These are phyloP conservation scores for Bellardia pandia DNA, from an alignment of 2,888 invertebrate species.

Conservation along the genomic window DNA sequence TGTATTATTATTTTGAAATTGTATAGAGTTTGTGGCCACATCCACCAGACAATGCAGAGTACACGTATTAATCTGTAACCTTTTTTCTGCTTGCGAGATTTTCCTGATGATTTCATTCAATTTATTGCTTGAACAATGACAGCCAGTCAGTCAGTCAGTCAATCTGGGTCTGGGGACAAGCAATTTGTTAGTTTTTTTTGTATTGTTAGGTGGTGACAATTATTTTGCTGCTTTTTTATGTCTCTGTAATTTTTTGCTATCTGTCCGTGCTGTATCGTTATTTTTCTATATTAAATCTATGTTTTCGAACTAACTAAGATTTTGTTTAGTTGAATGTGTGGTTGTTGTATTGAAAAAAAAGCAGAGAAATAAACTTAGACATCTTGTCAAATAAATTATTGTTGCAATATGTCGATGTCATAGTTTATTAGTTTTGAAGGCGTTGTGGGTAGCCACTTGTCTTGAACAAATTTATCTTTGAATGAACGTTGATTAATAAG, in stretches of 20 bases:
- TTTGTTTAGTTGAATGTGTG: not conserved
- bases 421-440: slow-evolving; percentile 56
- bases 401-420: slow-evolving; percentile 54
- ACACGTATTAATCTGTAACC: slow-evolving; percentile 27
- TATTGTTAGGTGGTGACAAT: slow-evolving; percentile 47
- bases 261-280: slow-evolving; percentile 59
- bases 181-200: slow-evolving; percentile 37
- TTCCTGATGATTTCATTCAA: slow-evolving; percentile 73
- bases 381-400: slow-evolving; percentile 66
- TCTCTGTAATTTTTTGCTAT: not conserved
- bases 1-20: slow-evolving; percentile 43
- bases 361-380: not conserved
- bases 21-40: slow-evolving; percentile 18
- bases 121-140: slow-evolving; percentile 68
- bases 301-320: not conserved
- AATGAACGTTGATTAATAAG: slow-evolving; percentile 54
- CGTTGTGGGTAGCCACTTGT: not conserved
- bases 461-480: slow-evolving; percentile 32
- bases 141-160: slow-evolving; percentile 24
- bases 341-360: not conserved
- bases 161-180: slow-evolving; percentile 14
- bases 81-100: slow-evolving; percentile 52
- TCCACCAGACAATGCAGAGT: not conserved
- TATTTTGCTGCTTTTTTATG: slow-evolving; percentile 14
- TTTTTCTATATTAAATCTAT: slow-evolving; percentile 57